These are phyloP conservation scores for Homalodisca vitripennis DNA, from an alignment of 1,140 invertebrate species.

Conservation along the genomic window DNA sequence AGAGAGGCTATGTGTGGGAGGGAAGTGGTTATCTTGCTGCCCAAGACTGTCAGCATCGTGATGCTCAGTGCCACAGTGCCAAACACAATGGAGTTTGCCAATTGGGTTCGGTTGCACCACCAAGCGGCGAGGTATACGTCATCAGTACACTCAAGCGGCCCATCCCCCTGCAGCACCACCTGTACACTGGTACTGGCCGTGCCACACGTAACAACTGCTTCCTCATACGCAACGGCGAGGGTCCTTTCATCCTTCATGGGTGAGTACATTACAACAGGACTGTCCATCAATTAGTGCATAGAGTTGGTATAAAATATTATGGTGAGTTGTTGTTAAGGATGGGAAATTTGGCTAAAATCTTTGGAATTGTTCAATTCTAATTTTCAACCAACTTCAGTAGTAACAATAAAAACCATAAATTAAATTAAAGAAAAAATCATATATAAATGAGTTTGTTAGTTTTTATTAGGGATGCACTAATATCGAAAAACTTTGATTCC, in stretches of 20 bases:
- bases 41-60: conserved; percentile 92
- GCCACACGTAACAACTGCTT: conserved; percentile 80
- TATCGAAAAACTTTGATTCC: too few relatives aligned
- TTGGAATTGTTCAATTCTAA: too few relatives aligned
- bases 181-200: conserved; percentile 84
- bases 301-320: too few relatives aligned
- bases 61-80: conserved; percentile 98
- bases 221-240: conserved; percentile 76
- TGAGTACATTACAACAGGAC: conserved; percentile 50
- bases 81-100: conserved; percentile 94
- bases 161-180: conserved; percentile 91
- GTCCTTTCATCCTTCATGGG: conserved; percentile 66
- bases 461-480: too few relatives aligned
- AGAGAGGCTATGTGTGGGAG: conserved; percentile 99
- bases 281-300: neutral
- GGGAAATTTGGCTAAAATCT: too few relatives aligned
- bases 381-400: too few relatives aligned
- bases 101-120: conserved; percentile 97
- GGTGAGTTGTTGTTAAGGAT: too few relatives aligned
- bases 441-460: too few relatives aligned
- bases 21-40: conserved; percentile 94
- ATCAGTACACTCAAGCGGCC: conserved; percentile 93
- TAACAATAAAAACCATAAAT: too few relatives aligned
- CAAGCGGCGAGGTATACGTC: conserved; percentile 89
- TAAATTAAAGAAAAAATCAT: too few relatives aligned